Evolutionary conservation across 1,140 invertebrate species (phyloP).

Genomic region (Notospermus geniculatus): DNA sequence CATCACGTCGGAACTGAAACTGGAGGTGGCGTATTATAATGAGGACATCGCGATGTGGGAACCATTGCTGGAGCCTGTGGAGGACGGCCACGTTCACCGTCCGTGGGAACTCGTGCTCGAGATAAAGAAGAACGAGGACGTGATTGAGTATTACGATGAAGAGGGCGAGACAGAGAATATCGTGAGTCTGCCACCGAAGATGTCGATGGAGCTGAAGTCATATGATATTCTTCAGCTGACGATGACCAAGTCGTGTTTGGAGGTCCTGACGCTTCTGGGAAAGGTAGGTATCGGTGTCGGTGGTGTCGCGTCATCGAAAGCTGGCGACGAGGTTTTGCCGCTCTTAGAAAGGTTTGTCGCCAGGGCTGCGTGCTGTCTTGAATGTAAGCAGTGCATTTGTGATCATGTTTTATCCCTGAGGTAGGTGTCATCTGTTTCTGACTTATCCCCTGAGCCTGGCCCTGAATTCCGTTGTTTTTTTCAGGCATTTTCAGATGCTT

Average conservation of each 20-base stretch:
- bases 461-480: conserved; percentile 4
- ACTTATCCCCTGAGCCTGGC: no score
- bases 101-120: conserved; percentile 84
- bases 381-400: no score
- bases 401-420: no score
- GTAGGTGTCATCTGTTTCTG: no score
- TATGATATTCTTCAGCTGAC: conserved; percentile 59
- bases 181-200: conserved; percentile 43
- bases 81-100: conserved; percentile 56
- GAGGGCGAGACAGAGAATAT: conserved; percentile 16
- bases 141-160: conserved; percentile 28
- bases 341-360: no score
- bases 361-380: no score
- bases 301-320: no score
- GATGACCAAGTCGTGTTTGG: conserved; percentile 84
- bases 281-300: conserved; percentile 54
- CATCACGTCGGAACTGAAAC: conserved; percentile 69
- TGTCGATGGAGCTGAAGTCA: conserved; percentile 54
- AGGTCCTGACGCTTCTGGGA: conserved; percentile 63
- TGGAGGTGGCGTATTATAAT: conserved; percentile 93
- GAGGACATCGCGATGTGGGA: conserved; percentile 91
- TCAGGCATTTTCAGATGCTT: conserved; percentile 59
- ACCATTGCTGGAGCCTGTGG: conserved; percentile 88
- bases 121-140: conserved; percentile 30
- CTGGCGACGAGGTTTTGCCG: no score